These are phyloP conservation scores for Rhopalosiphum maidis DNA, from an alignment of 1,140 invertebrate genomes.

Conservation along the genomic window DNA sequence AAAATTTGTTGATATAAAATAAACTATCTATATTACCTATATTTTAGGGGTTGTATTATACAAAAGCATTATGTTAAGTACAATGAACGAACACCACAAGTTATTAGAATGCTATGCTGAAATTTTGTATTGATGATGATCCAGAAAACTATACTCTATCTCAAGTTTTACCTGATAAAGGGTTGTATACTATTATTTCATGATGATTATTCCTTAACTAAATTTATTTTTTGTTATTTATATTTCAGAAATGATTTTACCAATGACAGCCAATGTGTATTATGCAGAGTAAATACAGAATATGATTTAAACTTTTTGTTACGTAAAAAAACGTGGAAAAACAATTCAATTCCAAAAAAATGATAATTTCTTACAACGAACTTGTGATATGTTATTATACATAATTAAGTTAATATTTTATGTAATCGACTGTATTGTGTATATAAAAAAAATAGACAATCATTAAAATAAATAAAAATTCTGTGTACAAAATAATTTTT, in stretches of 20 bases:
- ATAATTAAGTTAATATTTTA: slow-evolving; percentile 2
- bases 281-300: slow-evolving; percentile 93
- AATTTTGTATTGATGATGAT: slow-evolving; percentile 86
- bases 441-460: background rate
- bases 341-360: slow-evolving; percentile 54
- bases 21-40: background rate
- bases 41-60: slow-evolving; percentile 77
- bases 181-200: slow-evolving; percentile 63
- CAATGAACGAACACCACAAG: slow-evolving; percentile 91
- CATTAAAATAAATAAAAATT: background rate
- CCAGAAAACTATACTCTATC: slow-evolving; percentile 87
- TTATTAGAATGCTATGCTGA: slow-evolving; percentile 92
- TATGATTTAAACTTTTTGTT: slow-evolving; percentile 91
- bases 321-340: slow-evolving; percentile 69
- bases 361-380: background rate
- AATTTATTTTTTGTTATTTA: slow-evolving; percentile 56
- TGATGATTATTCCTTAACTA: background rate
- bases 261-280: slow-evolving; percentile 92
- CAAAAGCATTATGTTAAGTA: slow-evolving; percentile 92
- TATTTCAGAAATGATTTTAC: slow-evolving; percentile 85
- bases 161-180: slow-evolving; percentile 91
- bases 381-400: background rate
- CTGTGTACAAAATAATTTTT: background rate
- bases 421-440: background rate
- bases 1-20: background rate